A percentile compares a stretch with the other conserved stretches of the same genome.
phyloP scores from a whole-genome alignment of 2,113 vertebrate genomes.

The Tyto alba region DNA sequence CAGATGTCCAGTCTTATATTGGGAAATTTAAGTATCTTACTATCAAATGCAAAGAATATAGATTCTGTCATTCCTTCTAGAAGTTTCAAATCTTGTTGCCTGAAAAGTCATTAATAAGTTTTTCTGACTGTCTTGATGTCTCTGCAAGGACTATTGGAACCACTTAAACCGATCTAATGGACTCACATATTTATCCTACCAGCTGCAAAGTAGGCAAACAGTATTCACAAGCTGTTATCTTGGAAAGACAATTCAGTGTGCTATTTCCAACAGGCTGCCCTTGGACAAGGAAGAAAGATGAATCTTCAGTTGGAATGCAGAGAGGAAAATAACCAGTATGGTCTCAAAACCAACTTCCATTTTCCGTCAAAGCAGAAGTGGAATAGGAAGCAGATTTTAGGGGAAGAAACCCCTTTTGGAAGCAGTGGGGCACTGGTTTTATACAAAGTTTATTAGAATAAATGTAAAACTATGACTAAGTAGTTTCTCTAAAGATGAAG shows the following conservation, averaged over 20 bases:
- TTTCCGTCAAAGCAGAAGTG: not conserved
- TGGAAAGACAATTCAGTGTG: not conserved
- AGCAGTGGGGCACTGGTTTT: not conserved
- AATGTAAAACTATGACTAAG: not conserved
- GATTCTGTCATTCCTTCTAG: not conserved
- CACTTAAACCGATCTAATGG: not conserved
- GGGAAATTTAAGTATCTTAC: not conserved
- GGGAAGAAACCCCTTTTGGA: not conserved
- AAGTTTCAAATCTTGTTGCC: not conserved
- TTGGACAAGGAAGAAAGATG: not conserved
- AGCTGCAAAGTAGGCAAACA: not conserved
- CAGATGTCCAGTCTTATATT: not conserved
- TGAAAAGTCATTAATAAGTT: too few relatives aligned
- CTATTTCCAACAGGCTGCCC: not conserved
- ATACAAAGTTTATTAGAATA: not conserved
- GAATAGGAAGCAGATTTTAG: not conserved
- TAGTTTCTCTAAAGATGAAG: not conserved
- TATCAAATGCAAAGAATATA: not conserved
- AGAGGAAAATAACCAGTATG: not conserved
- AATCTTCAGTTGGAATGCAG: not conserved
- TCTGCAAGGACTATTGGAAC: not conserved
- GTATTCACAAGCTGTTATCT: not conserved
- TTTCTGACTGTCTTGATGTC: not conserved
- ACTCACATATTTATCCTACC: not conserved
- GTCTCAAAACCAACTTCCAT: not conserved